These are phyloP conservation scores for Coracias cyanogaster DNA, from an alignment of 2,797 vertebrate species.

Conservation along the genomic window DNA sequence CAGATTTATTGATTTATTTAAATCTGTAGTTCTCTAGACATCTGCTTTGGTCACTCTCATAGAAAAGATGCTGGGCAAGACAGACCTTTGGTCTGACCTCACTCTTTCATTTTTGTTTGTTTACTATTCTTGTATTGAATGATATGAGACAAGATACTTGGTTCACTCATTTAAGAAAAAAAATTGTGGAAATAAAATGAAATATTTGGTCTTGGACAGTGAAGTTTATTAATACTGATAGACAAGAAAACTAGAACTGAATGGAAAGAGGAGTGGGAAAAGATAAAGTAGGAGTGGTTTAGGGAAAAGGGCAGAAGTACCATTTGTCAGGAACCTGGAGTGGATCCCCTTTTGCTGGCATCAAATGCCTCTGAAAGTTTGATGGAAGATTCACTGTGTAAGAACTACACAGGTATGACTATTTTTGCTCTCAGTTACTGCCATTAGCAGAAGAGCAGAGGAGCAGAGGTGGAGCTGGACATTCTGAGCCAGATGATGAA, in stretches of 20 bases:
- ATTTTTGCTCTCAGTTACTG: not conserved
- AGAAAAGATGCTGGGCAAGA: conserved; percentile 18
- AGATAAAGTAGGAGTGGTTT: not conserved
- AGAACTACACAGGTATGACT: not conserved
- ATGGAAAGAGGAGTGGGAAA: not conserved
- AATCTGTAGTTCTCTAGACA: conserved; percentile 20
- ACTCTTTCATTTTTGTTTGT: conserved; percentile 9
- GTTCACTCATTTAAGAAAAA: not conserved
- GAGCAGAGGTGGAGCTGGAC: not conserved
- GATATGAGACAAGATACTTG: not conserved
- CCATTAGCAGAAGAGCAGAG: not conserved
- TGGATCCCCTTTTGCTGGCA: not conserved
- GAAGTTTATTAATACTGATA: not conserved
- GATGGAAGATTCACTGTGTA: not conserved
- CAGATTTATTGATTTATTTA: conserved; percentile 55
- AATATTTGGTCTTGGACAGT: not conserved
- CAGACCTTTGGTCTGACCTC: not conserved
- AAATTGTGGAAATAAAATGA: not conserved
- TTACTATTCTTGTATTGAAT: conserved; percentile 13
- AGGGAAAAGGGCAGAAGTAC: not conserved
- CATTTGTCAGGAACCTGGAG: not conserved
- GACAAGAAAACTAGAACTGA: not conserved
- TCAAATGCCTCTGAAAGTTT: not conserved
- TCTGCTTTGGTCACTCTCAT: conserved; percentile 53
- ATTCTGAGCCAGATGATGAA: not conserved